These are phyloP conservation scores for Platycheirus albimanus DNA, from an alignment of 2,888 invertebrate genomes.

Conservation along the genomic window DNA sequence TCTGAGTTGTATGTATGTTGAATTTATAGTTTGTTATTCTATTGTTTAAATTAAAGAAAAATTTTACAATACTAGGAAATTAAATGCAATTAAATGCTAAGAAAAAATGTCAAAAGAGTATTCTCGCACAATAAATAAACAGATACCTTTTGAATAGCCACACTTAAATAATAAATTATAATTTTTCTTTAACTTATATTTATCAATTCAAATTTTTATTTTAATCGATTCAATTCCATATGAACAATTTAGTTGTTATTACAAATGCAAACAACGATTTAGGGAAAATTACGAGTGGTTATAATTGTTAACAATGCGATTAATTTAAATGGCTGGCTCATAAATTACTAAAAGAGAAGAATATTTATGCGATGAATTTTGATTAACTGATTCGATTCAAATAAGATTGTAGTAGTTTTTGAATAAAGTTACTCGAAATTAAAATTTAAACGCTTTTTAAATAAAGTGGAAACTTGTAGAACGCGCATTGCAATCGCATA, in stretches of 20 bases:
- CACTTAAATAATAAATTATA: too few relatives aligned
- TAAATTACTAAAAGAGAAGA: slow-evolving; percentile 18
- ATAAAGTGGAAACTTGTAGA: too few relatives aligned
- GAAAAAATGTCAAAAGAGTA: slow-evolving; percentile 10
- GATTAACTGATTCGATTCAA: slow-evolving; percentile 5
- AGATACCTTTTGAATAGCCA: too few relatives aligned
- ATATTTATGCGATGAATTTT: slow-evolving; percentile 38
- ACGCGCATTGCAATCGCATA: too few relatives aligned
- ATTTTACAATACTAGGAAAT: background rate
- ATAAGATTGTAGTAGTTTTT: too few relatives aligned
- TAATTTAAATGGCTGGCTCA: slow-evolving; percentile 15
- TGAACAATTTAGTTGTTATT: too few relatives aligned
- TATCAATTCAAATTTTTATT: too few relatives aligned
- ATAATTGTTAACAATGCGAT: slow-evolving; percentile 22
- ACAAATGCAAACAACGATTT: slow-evolving; percentile 25
- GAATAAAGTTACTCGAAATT: too few relatives aligned
- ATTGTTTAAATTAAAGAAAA: background rate
- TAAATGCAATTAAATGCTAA: background rate
- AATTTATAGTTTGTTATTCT: slow-evolving; percentile 13
- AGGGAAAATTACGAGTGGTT: slow-evolving; percentile 1
- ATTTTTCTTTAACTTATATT: too few relatives aligned
- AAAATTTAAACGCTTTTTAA: too few relatives aligned
- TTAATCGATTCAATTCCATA: too few relatives aligned
- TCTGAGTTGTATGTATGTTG: background rate
- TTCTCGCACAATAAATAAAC: background rate